Percentiles rank a stretch among this genome's conserved stretches.
These are phyloP conservation scores for Melanotus villosus DNA, from an alignment of 2,888 invertebrate genomes.

Conservation along the genomic window DNA sequence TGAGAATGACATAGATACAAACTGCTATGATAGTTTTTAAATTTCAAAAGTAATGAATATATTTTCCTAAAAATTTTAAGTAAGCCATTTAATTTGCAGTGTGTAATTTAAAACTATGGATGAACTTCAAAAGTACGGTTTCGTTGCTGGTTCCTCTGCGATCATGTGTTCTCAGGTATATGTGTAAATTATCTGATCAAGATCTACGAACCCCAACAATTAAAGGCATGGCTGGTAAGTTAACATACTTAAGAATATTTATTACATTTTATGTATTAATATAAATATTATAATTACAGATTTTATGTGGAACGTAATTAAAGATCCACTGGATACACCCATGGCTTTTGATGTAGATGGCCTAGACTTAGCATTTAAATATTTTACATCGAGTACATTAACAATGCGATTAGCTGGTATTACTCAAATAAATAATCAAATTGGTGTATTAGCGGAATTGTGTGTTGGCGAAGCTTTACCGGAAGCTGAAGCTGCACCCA, in stretches of 20 bases:
- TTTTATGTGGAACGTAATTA: constrained; percentile 96
- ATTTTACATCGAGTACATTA: constrained; percentile 93
- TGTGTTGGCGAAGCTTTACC: constrained; percentile 90
- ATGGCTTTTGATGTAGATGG: constrained; percentile 92
- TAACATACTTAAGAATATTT: constrained; percentile 1
- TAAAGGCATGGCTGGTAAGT: constrained; percentile 90
- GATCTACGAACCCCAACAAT: constrained; percentile 90
- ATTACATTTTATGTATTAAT: too few species aligned
- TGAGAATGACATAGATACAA: too few species aligned
- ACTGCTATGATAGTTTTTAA: too few species aligned
- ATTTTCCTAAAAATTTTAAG: neutral
- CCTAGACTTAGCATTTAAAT: constrained; percentile 93
- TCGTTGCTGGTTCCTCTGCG: constrained; percentile 91
- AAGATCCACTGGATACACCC: constrained; percentile 90
- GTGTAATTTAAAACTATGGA: constrained; percentile 93
- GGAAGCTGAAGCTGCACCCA: constrained; percentile 88
- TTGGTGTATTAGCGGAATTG: constrained; percentile 91
- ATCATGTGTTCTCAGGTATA: constrained; percentile 89
- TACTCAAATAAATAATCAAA: constrained; percentile 94
- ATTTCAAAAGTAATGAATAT: too few species aligned
- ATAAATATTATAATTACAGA: constrained; percentile 75
- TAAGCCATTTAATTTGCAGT: constrained; percentile 68
- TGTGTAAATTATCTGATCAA: constrained; percentile 94
- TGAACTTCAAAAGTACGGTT: constrained; percentile 91
- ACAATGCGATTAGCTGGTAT: constrained; percentile 95